phyloP scores from a whole-genome alignment of 2,113 vertebrate species.

The Notothenia rossii region DNA sequence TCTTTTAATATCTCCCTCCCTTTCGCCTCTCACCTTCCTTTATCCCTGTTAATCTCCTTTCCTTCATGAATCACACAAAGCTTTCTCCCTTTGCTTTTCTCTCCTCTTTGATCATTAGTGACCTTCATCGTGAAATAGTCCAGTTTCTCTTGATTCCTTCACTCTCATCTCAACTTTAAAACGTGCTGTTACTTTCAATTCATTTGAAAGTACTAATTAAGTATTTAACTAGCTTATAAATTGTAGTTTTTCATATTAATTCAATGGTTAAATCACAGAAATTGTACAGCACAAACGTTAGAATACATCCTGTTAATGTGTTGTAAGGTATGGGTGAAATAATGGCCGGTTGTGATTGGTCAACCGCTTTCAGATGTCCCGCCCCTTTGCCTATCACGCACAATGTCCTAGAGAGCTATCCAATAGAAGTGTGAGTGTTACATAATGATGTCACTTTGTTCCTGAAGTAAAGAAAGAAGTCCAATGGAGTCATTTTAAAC shows the following conservation, averaged over 20 bases:
- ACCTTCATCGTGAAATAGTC: constrained; percentile 27
- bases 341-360: no score
- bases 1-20: constrained; percentile 1
- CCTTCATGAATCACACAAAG: constrained; percentile 14
- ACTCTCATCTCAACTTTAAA: not conserved
- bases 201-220: no score
- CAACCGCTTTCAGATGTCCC: no score
- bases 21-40: constrained; percentile 12
- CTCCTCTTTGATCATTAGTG: constrained; percentile 28
- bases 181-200: not conserved
- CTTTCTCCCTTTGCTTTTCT: constrained; percentile 2
- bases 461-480: no score
- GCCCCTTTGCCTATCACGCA: no score
- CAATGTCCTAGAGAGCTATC: no score
- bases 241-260: no score
- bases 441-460: no score
- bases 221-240: no score
- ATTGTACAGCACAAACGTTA: not conserved
- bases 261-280: no score
- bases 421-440: no score
- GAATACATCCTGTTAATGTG: not conserved
- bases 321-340: not conserved
- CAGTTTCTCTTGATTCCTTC: constrained; percentile 14
- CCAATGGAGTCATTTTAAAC: no score
- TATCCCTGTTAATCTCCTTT: constrained; percentile 44